Evolutionary conservation across 2,797 vertebrate genomes (phyloP).

Genomic region (Buphagus erythrorhynchus): DNA sequence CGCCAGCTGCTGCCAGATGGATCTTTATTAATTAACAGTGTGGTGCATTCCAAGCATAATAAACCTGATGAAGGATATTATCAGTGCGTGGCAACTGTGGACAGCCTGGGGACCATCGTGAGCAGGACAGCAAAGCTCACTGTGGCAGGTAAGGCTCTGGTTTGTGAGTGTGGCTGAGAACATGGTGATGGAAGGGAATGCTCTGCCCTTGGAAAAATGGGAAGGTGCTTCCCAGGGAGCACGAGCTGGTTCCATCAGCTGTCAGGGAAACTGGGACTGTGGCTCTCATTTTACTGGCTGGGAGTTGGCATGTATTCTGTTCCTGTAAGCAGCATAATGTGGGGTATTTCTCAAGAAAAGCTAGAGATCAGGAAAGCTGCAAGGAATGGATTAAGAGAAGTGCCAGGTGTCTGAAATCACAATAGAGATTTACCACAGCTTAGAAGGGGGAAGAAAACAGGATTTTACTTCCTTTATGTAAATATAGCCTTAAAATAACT

Average conservation of each 20-base stretch:
- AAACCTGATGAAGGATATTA: conserved; percentile 97
- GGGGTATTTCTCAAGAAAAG: neutral
- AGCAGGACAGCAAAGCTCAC: conserved; percentile 91
- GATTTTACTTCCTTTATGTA: neutral
- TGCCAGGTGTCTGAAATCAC: neutral
- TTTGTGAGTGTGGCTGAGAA: rapidly evolving
- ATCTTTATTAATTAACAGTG: conserved; percentile 87
- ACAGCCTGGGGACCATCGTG: conserved; percentile 92
- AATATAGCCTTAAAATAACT: neutral
- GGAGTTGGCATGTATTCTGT: neutral
- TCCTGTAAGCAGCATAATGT: neutral
- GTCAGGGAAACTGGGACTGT: neutral
- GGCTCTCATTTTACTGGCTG: neutral
- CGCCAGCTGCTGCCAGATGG: conserved; percentile 89
- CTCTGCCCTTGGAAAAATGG: neutral
- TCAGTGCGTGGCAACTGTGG: conserved; percentile 94
- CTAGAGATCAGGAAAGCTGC: neutral
- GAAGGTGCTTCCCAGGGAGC: neutral
- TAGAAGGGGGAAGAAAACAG: neutral
- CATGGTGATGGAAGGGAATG: rapidly evolving
- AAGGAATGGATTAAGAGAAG: neutral
- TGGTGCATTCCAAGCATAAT: conserved; percentile 96
- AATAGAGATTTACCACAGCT: neutral
- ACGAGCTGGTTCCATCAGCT: rapidly evolving
- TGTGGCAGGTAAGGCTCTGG: conserved; percentile 85